Conservation (phyloP, 2,888 invertebrate genomes). For the Pollenia angustigena region DNA sequence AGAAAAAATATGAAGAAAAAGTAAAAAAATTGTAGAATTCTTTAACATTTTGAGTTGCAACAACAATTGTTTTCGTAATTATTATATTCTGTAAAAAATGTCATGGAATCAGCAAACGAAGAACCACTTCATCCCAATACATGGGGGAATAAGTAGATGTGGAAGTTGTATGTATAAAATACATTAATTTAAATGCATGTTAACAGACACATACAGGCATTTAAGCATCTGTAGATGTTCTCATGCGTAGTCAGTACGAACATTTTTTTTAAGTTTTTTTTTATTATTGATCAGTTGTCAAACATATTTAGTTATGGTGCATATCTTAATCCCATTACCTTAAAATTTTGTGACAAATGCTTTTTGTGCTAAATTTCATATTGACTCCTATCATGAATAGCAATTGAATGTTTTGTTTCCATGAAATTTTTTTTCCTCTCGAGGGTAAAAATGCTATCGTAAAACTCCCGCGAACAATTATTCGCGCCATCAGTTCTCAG, state of each 20-base stretch:
- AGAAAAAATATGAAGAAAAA: background rate
- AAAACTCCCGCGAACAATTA: too few relatives aligned
- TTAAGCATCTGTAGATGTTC: background rate
- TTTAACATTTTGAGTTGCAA: slow-evolving; percentile 4
- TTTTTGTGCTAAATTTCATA: too few relatives aligned
- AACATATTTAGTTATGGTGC: too few relatives aligned
- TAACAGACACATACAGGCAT: background rate
- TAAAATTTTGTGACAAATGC: too few relatives aligned
- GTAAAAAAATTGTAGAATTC: background rate
- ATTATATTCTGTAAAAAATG: slow-evolving; percentile 27
- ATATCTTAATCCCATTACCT: too few relatives aligned
- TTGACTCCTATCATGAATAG: too few relatives aligned
- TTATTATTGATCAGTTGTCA: too few relatives aligned
- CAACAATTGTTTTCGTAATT: slow-evolving; percentile 30
- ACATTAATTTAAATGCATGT: slow-evolving; percentile 13
- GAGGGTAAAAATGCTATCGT: too few relatives aligned
- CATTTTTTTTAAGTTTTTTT: background rate
- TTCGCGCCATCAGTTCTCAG: too few relatives aligned
- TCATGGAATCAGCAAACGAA: slow-evolving; percentile 10
- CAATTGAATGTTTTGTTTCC: too few relatives aligned
- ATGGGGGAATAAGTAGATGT: slow-evolving; percentile 13
- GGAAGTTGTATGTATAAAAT: slow-evolving; percentile 15
- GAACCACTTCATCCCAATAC: background rate
- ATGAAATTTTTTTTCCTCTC: too few relatives aligned
- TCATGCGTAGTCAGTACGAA: background rate